These are phyloP conservation scores for Rapana venosa DNA, from an alignment of 2,888 invertebrate genomes.

Conservation along the genomic window DNA sequence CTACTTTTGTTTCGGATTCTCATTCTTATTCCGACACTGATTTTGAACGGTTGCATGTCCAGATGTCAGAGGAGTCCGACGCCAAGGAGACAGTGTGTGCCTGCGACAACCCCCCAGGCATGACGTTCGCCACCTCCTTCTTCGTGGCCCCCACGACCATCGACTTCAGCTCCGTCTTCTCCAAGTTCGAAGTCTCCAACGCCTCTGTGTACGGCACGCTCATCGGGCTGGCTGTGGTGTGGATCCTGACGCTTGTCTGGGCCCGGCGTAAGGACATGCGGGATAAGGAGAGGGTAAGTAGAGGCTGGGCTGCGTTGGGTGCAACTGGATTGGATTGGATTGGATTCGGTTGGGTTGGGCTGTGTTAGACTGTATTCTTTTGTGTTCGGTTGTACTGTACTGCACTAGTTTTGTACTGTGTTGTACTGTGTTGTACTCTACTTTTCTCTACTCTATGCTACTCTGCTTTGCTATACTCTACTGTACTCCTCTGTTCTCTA, in stretches of 20 bases:
- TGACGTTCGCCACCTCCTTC: conserved; percentile 32
- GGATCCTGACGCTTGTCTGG: conserved; percentile 28
- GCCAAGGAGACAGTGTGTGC: conserved; percentile 61
- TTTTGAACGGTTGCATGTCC: not conserved
- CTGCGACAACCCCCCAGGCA: conserved; percentile 52
- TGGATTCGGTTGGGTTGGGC: not conserved
- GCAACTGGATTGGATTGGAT: not conserved
- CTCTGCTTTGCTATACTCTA: no score
- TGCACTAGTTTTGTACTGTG: no score
- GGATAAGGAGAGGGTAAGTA: conserved; percentile 25
- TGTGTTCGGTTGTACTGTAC: no score
- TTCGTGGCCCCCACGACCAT: conserved; percentile 41
- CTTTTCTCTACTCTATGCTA: no score
- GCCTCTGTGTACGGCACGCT: conserved; percentile 40
- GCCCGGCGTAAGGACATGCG: conserved; percentile 16
- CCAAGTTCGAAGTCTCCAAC: conserved; percentile 39
- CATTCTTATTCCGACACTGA: no score
- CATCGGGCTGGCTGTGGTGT: conserved; percentile 5
- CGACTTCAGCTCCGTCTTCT: conserved; percentile 30
- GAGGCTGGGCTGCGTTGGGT: not conserved
- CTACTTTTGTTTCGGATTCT: no score
- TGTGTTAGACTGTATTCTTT: not conserved
- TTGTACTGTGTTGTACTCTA: no score
- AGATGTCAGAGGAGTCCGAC: conserved; percentile 31
- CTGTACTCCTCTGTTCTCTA: no score